Conservation (phyloP, 2,888 invertebrate genomes). For the Dryobotodes eremita region DNA sequence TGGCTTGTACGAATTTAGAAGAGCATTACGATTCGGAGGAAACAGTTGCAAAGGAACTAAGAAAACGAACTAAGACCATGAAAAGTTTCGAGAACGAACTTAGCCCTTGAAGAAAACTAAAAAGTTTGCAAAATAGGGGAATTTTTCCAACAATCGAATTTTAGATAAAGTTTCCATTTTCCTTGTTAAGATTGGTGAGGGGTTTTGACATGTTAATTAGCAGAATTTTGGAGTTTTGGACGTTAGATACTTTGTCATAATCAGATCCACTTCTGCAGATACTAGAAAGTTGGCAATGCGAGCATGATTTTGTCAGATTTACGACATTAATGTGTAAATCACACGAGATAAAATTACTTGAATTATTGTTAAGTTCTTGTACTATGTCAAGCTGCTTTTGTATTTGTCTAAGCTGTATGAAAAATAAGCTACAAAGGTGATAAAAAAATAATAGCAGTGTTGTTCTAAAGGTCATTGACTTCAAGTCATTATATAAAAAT, state of each 20-base stretch:
- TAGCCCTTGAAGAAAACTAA: constrained; percentile 73
- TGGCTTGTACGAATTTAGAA: constrained; percentile 57
- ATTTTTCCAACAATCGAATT: constrained; percentile 47
- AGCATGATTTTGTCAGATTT: constrained; percentile 35
- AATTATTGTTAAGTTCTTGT: neutral
- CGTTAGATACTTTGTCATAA: constrained; percentile 33
- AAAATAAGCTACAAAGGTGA: neutral
- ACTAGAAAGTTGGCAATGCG: constrained; percentile 41
- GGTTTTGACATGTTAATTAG: constrained; percentile 41
- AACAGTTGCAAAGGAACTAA: constrained; percentile 66
- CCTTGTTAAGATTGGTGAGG: neutral
- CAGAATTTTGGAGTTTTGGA: constrained; percentile 14
- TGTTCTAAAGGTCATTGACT: neutral
- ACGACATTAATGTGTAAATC: constrained; percentile 21
- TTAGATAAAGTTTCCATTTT: constrained; percentile 55
- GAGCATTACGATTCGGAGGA: constrained; percentile 66
- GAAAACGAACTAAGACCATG: constrained; percentile 79
- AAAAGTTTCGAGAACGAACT: constrained; percentile 79
- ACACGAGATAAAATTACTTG: neutral
- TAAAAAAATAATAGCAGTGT: too few species aligned
- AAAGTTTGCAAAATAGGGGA: constrained; percentile 41
- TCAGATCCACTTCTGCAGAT: constrained; percentile 7
- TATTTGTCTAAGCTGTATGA: too few species aligned
- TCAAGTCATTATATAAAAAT: neutral
- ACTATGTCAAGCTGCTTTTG: neutral